A percentile compares a stretch with the other conserved stretches of the same genome.
Conservation (phyloP, 2,797 vertebrate genomes). For the Phaenicophaeus curvirostris region DNA sequence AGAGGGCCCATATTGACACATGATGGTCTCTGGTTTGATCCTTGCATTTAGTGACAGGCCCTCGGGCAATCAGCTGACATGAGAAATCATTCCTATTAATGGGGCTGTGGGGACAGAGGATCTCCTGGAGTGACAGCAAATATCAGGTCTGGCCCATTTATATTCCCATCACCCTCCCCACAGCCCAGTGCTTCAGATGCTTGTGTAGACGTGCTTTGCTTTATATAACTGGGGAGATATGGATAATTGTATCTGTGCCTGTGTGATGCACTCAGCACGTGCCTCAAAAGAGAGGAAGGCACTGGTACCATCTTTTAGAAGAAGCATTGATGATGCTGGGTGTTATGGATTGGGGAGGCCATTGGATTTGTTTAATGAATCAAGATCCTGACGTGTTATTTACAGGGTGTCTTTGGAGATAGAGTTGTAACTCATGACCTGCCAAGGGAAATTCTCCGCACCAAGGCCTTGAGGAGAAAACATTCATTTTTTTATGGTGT, state of each 20-base stretch:
- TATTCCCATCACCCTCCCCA: neutral
- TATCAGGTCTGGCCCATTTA: neutral
- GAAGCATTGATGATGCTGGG: neutral
- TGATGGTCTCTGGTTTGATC: neutral
- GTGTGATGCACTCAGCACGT: neutral
- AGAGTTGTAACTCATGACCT: constrained; percentile 65
- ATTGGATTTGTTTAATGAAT: constrained; percentile 64
- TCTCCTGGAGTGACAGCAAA: neutral
- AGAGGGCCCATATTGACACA: rapidly evolving
- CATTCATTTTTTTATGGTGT: constrained; percentile 45
- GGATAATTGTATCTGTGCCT: neutral
- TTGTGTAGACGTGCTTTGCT: rapidly evolving
- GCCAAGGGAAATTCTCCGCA: neutral
- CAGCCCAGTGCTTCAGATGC: neutral
- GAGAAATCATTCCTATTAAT: constrained; percentile 15
- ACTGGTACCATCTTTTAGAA: neutral
- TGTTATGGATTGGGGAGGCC: neutral
- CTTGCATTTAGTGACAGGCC: neutral
- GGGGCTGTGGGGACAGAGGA: neutral
- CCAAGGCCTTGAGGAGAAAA: constrained; percentile 53
- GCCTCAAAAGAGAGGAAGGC: neutral
- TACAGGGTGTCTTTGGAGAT: constrained; percentile 55
- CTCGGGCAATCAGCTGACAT: neutral
- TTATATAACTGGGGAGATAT: neutral
- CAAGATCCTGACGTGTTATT: constrained; percentile 45